Conservation (phyloP, 2,113 vertebrate genomes). For the Chloebia gouldiae region DNA sequence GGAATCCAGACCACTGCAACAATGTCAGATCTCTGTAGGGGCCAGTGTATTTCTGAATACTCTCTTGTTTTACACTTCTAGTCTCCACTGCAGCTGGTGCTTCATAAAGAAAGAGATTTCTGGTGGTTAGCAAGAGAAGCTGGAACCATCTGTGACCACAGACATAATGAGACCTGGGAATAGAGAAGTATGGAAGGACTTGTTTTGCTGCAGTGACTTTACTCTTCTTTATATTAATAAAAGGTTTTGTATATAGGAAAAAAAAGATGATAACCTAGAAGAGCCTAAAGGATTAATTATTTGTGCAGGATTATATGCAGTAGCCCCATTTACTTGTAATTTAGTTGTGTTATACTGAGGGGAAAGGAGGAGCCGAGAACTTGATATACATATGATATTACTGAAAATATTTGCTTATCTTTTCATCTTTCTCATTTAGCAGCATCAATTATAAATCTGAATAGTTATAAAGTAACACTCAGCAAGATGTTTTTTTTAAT, state of each 20-base stretch:
- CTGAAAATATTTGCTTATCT: neutral
- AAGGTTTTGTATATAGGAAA: neutral
- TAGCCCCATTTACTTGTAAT: neutral
- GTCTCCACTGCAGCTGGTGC: neutral
- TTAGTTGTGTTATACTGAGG: neutral
- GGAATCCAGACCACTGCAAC: neutral
- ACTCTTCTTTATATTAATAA: neutral
- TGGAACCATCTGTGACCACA: neutral
- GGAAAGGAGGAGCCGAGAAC: neutral
- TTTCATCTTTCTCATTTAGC: neutral
- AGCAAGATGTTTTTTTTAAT: neutral
- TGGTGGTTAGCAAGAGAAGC: neutral
- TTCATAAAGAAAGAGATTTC: neutral
- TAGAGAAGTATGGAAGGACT: neutral
- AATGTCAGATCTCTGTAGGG: neutral
- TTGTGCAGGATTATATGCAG: neutral
- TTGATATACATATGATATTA: neutral
- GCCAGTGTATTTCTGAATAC: neutral
- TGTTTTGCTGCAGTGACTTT: neutral
- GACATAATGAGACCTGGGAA: neutral
- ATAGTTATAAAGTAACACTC: neutral
- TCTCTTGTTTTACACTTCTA: neutral
- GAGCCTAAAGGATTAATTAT: neutral
- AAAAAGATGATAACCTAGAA: neutral
- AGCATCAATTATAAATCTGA: neutral